Percentiles rank a stretch among this genome's conserved stretches.
Conservation (phyloP, 2,113 vertebrate species). For the Crypturellus undulatus region DNA sequence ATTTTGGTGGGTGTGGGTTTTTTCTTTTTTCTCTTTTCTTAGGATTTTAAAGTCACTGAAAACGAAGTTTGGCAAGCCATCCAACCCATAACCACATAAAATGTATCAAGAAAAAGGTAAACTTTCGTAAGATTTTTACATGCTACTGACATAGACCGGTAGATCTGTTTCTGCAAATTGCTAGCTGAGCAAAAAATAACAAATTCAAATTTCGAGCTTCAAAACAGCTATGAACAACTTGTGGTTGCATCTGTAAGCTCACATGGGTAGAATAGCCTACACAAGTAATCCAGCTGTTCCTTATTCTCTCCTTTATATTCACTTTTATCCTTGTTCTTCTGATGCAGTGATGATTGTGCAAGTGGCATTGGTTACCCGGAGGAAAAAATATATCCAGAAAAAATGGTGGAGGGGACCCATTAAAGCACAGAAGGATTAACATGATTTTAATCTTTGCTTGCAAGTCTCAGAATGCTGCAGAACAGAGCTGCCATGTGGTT, state of each 20-base stretch:
- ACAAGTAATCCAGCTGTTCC: neutral
- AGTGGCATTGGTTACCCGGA: neutral
- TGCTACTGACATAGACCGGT: neutral
- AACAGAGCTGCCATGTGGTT: neutral
- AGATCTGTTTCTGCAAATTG: neutral
- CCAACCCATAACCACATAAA: neutral
- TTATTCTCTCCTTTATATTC: neutral
- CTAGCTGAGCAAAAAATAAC: neutral
- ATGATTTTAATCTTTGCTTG: accelerated
- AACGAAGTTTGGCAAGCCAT: neutral
- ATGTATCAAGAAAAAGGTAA: too few relatives aligned
- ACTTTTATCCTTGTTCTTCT: neutral
- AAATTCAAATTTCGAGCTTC: neutral
- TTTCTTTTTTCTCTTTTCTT: too few relatives aligned
- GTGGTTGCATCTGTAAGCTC: neutral
- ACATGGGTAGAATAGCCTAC: neutral
- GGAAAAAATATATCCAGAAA: neutral
- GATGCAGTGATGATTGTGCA: neutral
- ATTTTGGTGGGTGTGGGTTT: too few relatives aligned
- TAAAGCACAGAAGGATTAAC: neutral
- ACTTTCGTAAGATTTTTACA: neutral
- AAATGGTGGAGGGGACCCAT: neutral
- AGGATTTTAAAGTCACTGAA: neutral
- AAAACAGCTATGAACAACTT: neutral
- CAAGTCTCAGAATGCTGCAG: neutral